Evolutionary conservation across 2,797 vertebrate species (phyloP), one percentile per base, ranked within the genome.

Genomic region (Sebastes matsubarae): DNA sequence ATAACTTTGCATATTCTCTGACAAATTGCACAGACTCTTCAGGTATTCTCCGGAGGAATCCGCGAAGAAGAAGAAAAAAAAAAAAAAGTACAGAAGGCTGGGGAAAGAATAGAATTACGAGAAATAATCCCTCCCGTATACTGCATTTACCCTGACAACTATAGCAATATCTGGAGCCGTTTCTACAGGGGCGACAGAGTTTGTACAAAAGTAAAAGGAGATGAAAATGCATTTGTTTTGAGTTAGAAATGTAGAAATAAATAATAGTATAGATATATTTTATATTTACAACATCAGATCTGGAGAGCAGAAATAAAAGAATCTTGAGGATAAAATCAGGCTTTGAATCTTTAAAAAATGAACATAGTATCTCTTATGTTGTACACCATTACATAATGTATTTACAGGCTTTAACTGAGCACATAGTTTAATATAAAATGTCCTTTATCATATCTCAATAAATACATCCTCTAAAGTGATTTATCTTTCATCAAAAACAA

Each of bases 1-100:
- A 88, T 88, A 89, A 87, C 81, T 85, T 85, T 87, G 78, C 71
- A 90, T 81, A 83, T 69, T 88, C 65, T 92, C 59, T 86, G 75
- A 91, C 70, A 92, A 89, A 92, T 85, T 88, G 84, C 68, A 83
- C 74, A 88, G 83, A 81, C 74, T 86, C 79, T 86, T 69, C 80
- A 86, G 87, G 84, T 92, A 89, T 80, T 82, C 82, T 77, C 78
- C n/a, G 32, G 81, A 90, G 87, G 79, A 92, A 80, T 85, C 80
- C 50, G 64, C 46, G 71, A 70, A 50, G 46, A 50, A 50, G 18
- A 79, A 42, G 68, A 68, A 36, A 3, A 42, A 42, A 42, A 83
- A 87, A 54, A 86, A 88, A 67, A 89, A 91, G 77, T 89, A 93
- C 84, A 91, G 93, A 93, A 89, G 79, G 68, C 80, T 86, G 77